A percentile compares a stretch with the other conserved stretches of the same genome.
Conservation (phyloP, 2,888 invertebrate species). For the Sphaerophoria taeniata region DNA sequence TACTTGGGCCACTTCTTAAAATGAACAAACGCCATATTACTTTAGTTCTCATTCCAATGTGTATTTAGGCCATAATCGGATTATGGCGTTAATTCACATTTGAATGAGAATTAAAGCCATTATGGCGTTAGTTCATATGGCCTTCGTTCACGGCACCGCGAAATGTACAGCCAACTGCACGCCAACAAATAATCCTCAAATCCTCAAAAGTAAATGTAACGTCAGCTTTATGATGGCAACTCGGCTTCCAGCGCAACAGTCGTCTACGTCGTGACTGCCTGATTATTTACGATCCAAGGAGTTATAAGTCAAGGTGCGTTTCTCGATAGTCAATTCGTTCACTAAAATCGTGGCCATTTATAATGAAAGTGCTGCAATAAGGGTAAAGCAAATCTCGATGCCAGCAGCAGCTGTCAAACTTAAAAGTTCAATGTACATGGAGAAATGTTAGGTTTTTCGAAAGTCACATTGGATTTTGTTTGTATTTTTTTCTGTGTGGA, state of each 20-base stretch:
- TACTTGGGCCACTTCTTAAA: no score
- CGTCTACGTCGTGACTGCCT: slow-evolving; percentile 53
- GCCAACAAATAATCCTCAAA: background rate
- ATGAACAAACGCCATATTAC: no score
- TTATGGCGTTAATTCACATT: no score
- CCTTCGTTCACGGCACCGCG: background rate
- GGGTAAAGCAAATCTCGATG: background rate
- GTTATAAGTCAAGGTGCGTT: slow-evolving; percentile 71
- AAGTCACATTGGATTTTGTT: slow-evolving; percentile 15
- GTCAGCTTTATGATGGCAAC: slow-evolving; percentile 18
- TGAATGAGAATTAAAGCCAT: no score
- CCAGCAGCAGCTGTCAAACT: slow-evolving; percentile 44
- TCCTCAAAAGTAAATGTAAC: slow-evolving; percentile 15
- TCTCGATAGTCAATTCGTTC: slow-evolving; percentile 41
- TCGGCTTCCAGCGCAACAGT: slow-evolving; percentile 14
- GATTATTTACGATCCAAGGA: slow-evolving; percentile 67
- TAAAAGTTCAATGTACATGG: slow-evolving; percentile 46
- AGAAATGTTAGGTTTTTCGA: slow-evolving; percentile 33
- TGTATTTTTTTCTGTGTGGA: background rate
- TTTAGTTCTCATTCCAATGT: no score
- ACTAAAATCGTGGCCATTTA: slow-evolving; percentile 35
- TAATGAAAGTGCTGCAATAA: slow-evolving; percentile 45
- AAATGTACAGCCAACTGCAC: background rate
- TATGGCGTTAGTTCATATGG: no score
- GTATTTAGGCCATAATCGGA: no score